Conservation (phyloP, 2,113 vertebrate species). For the Onychostruthus taczanowskii region DNA sequence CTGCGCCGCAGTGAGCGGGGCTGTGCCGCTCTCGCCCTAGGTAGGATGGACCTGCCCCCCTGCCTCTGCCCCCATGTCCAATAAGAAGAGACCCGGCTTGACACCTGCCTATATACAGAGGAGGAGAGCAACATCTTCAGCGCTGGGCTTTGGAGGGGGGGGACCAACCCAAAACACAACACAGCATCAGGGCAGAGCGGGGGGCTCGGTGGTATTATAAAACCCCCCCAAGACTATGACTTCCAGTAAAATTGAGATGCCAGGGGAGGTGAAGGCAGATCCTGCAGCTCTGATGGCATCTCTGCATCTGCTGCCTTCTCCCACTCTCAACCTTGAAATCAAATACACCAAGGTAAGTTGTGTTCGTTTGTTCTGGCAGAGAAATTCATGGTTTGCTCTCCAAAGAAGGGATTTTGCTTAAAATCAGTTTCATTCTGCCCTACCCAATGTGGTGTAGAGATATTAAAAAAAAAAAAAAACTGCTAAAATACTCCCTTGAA, state of each 20-base stretch:
- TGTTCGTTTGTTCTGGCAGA: slow-evolving; percentile 4
- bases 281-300: slow-evolving; percentile 95
- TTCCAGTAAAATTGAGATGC: slow-evolving; percentile 94
- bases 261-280: slow-evolving; percentile 92
- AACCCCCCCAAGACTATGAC: slow-evolving; percentile 79
- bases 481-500: not conserved
- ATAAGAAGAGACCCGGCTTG: slow-evolving; percentile 87
- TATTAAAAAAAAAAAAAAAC: not conserved
- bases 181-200: not conserved
- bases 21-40: slow-evolving; percentile 77
- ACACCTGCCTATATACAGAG: slow-evolving; percentile 98
- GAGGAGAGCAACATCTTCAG: slow-evolving; percentile 78
- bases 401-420: slow-evolving; percentile 8
- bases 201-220: slow-evolving; percentile 7
- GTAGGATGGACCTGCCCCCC: slow-evolving; percentile 85
- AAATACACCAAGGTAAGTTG: slow-evolving; percentile 93
- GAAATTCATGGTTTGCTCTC: not conserved
- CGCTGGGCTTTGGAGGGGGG: slow-evolving; percentile 60
- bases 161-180: not conserved
- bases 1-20: slow-evolving; percentile 73
- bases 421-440: not conserved
- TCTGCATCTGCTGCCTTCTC: slow-evolving; percentile 92
- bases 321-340: slow-evolving; percentile 93
- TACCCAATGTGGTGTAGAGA: not conserved
- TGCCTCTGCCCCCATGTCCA: slow-evolving; percentile 81